Base-by-base conservation (phyloP, 2,888 invertebrate species). In the Bedellia somnulentella region DNA sequence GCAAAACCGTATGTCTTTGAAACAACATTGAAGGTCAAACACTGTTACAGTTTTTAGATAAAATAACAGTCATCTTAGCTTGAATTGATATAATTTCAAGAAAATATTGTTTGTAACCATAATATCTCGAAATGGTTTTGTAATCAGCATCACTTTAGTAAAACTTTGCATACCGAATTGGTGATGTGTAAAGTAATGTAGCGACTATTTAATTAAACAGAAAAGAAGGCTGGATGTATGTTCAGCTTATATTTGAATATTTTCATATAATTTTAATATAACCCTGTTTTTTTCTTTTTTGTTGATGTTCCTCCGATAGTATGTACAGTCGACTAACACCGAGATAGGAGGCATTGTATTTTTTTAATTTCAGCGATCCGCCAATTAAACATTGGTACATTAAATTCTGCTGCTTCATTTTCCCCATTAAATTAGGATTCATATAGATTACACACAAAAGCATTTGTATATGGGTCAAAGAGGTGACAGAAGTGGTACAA, bases 181-280 rank as follows among this genome's bases (percentile, higher is more conserved):
- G 73, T 75, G 75, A 73, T 75, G 73, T 75, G 73, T 66, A 75
- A 75, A 75, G 68, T 61, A 70, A 71, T 67, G 66, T 75, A 75
- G 71, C 64, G 56, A 67, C 64, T 75, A 75, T 75, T 75, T 73
- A 73, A 67, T 70, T 73, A 64, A 70, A 71, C 63, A 70, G 66
- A 71, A 68, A n/a, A 67, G 54, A 68, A 57, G 59, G 70, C 68
- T 68, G 73, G 56, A 68, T 61, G 52, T 59, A 58, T 47, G 53
- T 71, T 66, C 71, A 54, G 73, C 57, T 55, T 49, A 67, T 73
- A 73, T 73, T 75, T 75, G 71, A 71, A 73, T 73, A 75, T 73
- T 75, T 75, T 73, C 73, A 73, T 75, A 73, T 75, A 68, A 75
- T 75, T 75, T 73, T 73, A 73, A 71, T 73, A 71, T 73, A 73